Evolutionary conservation across 2,113 vertebrate species (phyloP), one percentile per base, ranked within the genome.

Genomic region (Paralichthys olivaceus): DNA sequence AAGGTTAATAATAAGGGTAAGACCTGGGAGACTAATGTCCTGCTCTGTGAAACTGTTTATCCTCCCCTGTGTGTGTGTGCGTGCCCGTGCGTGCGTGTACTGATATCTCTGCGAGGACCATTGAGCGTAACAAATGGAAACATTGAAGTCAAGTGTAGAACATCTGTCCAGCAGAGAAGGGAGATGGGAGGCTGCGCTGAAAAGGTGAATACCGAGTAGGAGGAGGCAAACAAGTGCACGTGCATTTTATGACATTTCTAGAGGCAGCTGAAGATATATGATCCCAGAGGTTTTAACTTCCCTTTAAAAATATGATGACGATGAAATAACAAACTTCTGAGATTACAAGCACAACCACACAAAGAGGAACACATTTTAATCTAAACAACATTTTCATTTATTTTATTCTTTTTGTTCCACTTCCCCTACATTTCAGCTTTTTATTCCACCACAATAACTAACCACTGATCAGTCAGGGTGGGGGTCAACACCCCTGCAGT

Each of bases 121-220:
- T 34, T 34, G 32, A 34, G 32, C 32, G 1, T 40, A 13, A 40
- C 37, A 40, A 40, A 13, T 40, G 37, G 37, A 40, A 40, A 40
- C 37, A 40, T 40, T 40, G 54, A 63, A 19, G 66, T 69, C 23
- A 49, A 71, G 69, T 75, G 74, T 63, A 67, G 29, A 79, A 83
- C 66, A 72, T 54, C 70, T 81, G 75, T 82, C 76, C 45, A 53
- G 47, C 61, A 25, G 69, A 67, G 69, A 72, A 74, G 69, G 75
- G 81, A 70, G 66, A 87, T 40, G 61, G 59, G 58, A 37, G 60
- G 40, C 13, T 23, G 43, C n/a, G 57, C 19, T 6, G 17, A 59
- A 64, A 69, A 68, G 17, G n/a, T 73, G 56, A 80, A 71, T 66
- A 69, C 34, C 73, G 56, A 68, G 43, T 23, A 75, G 19, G 32